These are phyloP conservation scores for Simalia tracyae DNA, from an alignment of 2,797 vertebrate genomes.

Conservation along the genomic window DNA sequence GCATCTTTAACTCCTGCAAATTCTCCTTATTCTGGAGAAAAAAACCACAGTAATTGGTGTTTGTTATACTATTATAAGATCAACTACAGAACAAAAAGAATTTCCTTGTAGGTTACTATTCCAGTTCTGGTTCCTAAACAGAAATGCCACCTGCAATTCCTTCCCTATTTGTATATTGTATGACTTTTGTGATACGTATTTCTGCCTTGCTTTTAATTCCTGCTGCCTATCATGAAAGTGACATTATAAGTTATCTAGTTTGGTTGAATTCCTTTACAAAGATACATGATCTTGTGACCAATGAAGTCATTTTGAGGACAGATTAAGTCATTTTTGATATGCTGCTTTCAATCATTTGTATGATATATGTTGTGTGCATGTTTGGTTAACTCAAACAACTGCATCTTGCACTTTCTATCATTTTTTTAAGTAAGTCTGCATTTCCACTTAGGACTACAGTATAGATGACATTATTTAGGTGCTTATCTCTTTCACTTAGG, in stretches of 20 bases:
- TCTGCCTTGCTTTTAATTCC: neutral
- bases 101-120: neutral
- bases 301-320: neutral
- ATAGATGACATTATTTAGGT: neutral
- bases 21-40: neutral
- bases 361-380: neutral
- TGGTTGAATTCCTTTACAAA: neutral
- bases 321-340: accelerated
- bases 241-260: neutral
- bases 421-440: neutral
- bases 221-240: accelerated
- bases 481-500: neutral
- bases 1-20: neutral
- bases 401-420: neutral
- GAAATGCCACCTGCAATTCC: neutral
- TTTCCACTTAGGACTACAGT: neutral
- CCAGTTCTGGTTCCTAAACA: neutral
- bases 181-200: neutral
- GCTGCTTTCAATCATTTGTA: accelerated
- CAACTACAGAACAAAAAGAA: neutral
- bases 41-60: neutral
- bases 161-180: accelerated
- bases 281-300: neutral
- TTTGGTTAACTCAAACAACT: neutral
- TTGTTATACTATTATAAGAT: neutral